Evolutionary conservation across 2,797 vertebrate species (phyloP).

Genomic region (Helicolenus hilgendorfi): DNA sequence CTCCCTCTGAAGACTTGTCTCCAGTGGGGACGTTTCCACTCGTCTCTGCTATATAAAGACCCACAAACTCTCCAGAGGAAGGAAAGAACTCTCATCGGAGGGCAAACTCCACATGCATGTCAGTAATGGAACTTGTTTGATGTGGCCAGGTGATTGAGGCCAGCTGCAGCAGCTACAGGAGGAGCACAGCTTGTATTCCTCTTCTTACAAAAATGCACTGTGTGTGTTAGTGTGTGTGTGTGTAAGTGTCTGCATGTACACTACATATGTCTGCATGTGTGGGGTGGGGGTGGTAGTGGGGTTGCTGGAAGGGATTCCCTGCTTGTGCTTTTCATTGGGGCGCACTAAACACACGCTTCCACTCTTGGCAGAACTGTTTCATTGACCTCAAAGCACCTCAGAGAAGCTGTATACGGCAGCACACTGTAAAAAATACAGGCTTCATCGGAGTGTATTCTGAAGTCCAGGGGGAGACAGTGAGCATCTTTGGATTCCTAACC

Average conservation of each 20-base stretch:
- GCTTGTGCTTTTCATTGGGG: constrained; percentile 44
- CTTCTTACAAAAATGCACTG: constrained; percentile 12
- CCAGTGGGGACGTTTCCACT: constrained; percentile 28
- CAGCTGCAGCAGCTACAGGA: constrained; percentile 64
- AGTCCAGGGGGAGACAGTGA: background rate
- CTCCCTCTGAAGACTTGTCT: constrained; percentile 29
- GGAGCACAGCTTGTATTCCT: constrained; percentile 36
- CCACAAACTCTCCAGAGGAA: constrained; percentile 53
- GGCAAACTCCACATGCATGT: constrained; percentile 61
- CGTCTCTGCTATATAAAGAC: constrained; percentile 76
- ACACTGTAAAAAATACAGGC: constrained; percentile 11
- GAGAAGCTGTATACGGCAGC: background rate
- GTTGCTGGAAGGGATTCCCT: constrained; percentile 86
- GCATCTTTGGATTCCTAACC: background rate
- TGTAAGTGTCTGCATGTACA: constrained; percentile 5
- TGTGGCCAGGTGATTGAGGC: constrained; percentile 83
- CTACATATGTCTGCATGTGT: background rate
- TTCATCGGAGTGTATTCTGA: background rate
- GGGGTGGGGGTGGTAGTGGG: constrained; percentile 18
- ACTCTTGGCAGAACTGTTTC: constrained; percentile 47
- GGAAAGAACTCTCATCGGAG: constrained; percentile 17
- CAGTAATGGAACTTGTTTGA: constrained; percentile 71
- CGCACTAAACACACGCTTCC: constrained; percentile 58
- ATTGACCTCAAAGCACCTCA: constrained; percentile 66
- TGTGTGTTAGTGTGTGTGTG: constrained; percentile 1